phyloP scores from a whole-genome alignment of 2,888 invertebrate species.

The Epiperipatus broadwayi region DNA sequence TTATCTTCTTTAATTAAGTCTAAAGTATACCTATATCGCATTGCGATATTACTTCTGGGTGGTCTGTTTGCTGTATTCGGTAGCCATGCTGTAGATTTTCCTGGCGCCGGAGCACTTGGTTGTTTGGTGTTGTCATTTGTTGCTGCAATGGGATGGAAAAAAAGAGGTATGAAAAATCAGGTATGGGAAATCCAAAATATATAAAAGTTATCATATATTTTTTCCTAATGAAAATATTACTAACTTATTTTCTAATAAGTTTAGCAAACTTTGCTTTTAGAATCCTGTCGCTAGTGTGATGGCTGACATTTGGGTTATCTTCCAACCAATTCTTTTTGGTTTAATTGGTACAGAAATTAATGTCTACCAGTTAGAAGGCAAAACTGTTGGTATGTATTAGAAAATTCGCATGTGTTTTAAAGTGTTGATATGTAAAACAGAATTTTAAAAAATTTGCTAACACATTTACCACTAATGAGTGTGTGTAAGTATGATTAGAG shows the following conservation, averaged over 20 bases:
- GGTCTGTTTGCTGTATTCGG: slow-evolving; percentile 27
- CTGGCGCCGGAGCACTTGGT: slow-evolving; percentile 30
- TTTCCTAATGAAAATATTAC: too few species aligned
- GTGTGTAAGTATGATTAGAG: too few species aligned
- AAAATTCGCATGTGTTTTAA: too few species aligned
- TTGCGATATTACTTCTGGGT: slow-evolving; percentile 22
- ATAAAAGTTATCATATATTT: too few species aligned
- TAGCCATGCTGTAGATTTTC: slow-evolving; percentile 22
- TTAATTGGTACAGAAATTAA: slow-evolving; percentile 31
- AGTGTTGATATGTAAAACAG: slow-evolving; percentile 8
- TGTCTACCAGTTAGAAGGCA: slow-evolving; percentile 21
- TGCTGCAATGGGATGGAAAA: slow-evolving; percentile 28
- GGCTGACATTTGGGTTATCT: slow-evolving; percentile 27
- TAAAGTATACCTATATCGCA: slow-evolving; percentile 21
- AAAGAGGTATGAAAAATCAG: slow-evolving; percentile 18
- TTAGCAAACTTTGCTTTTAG: too few species aligned
- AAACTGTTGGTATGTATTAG: slow-evolving; percentile 25
- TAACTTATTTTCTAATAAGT: too few species aligned
- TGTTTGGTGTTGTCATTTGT: slow-evolving; percentile 29
- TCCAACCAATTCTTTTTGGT: slow-evolving; percentile 32
- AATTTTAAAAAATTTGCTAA: too few species aligned
- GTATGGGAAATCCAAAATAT: too few species aligned
- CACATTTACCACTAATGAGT: not conserved
- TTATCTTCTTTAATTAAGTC: too few species aligned
- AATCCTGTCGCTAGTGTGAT: slow-evolving; percentile 21